These are phyloP conservation scores for Mus spretus DNA, from an alignment of 2,797 vertebrate genomes.

Conservation along the genomic window DNA sequence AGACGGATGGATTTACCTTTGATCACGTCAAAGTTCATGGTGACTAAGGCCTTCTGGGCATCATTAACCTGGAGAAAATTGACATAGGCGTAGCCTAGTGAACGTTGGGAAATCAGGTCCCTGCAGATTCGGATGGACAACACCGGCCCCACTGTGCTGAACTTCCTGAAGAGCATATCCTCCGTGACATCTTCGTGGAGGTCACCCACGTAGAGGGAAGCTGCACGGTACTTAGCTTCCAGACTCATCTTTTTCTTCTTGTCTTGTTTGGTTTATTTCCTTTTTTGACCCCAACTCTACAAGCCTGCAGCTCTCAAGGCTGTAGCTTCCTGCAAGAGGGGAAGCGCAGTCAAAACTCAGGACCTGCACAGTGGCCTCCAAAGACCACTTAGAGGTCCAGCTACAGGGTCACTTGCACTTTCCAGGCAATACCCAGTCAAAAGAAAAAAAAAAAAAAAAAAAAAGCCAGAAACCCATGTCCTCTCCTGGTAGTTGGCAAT, in stretches of 20 bases:
- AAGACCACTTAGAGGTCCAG: background rate
- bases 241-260: constrained; percentile 43
- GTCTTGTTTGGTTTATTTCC: background rate
- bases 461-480: background rate
- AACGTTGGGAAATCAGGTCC: constrained; percentile 62
- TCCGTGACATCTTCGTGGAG: constrained; percentile 93
- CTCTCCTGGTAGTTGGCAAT: background rate
- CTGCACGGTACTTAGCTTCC: constrained; percentile 90
- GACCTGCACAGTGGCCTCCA: background rate
- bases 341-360: background rate
- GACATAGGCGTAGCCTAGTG: constrained; percentile 88
- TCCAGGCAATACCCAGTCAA: background rate
- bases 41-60: constrained; percentile 85
- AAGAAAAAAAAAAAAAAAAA: background rate
- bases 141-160: constrained; percentile 87
- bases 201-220: constrained; percentile 94
- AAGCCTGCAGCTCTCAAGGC: background rate
- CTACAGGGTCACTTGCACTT: background rate
- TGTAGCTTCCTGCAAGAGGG: background rate
- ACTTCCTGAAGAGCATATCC: constrained; percentile 94
- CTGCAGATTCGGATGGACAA: constrained; percentile 83
- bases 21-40: constrained; percentile 94
- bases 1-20: constrained; percentile 72
- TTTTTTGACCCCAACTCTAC: background rate
- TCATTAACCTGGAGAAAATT: constrained; percentile 81